Base-by-base conservation (phyloP, 53 echinoderm and acorn worm genomes). In the Mesocentrotus franciscanus region DNA sequence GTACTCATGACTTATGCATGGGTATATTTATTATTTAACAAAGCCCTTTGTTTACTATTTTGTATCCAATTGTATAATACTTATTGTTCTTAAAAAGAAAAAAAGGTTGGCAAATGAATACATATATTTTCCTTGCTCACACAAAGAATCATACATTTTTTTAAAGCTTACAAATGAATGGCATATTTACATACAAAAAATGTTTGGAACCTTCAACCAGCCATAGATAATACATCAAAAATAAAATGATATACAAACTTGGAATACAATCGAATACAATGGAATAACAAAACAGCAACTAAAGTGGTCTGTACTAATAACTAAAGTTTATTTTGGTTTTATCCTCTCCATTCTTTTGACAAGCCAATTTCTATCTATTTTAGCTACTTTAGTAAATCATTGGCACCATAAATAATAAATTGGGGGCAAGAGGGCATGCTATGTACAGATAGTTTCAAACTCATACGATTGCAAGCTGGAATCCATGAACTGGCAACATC, bases 181-280 rank as follows among this genome's bases (percentile, higher is more conserved):
- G 36, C 39, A 79, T 17, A 39, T 36, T 17, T 79, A 39, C 81
- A 79, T 36, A 74, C 32, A 9, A 0, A 4, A 2, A 18, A 36
- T 17, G 4, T 79, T 79, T 79, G 42, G 81, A 79, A 79, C 81
- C 81, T 79, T 79, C 81, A 79, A 79, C 81, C 81, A 79, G 81
- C 36, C 81, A 79, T 17, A 79, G 30, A 27, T 12, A 79, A 36
- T 36, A 20, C 16, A 79, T 11, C 12, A 36, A 79, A 20, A 36
- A 39, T 35, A 36, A 36, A 61, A 17, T 79, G 17, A 10, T 35
- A 29, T 79, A 79, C 20, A 79, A 36, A 71, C 9, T 71, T 30
- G 35, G 39, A 79, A 79, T 79, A 79, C 81, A 79, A 79, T 79
- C 2, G 36, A 79, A 61, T 61, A 61, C 39, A 49, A 49, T 49